Evolutionary conservation across 1,140 invertebrate genomes (phyloP), one percentile per base, ranked within the genome.

Genomic region (Latrodectus geometricus): DNA sequence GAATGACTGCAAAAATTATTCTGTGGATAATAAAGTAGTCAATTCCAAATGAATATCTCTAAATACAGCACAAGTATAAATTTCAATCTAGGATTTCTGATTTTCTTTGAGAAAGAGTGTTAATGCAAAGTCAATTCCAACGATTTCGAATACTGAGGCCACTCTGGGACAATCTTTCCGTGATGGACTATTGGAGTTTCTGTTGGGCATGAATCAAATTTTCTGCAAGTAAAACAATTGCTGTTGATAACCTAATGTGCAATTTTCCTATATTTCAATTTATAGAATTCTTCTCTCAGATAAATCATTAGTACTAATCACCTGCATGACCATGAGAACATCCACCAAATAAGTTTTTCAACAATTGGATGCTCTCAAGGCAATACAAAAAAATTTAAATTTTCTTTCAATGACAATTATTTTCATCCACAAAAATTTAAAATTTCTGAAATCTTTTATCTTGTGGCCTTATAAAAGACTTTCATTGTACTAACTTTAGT

Each of bases 211-310:
- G 56, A 48, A 8, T 49, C 50, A 17, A 66, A 86, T 17, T 20
- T 5, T 15, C 66, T 21, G 61, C 83, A 86, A 23, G 20, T 66
- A 17, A 68, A 12, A 17, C 74, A 86, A 12, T 4, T 12, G 5
- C n/a, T n/a, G n/a, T n/a, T 69, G 3, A 86, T 68, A 12, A 17
- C 11, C n/a, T n/a, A 9, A 56, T 35, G 9, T 20, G n/a, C n/a
- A n/a, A n/a, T n/a, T n/a, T n/a, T n/a, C n/a, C n/a, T n/a, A n/a
- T n/a, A n/a, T n/a, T 69, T 74, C 11, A 86, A 70, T 17, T 78
- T 69, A 73, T 61, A 78, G 20, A 23, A 86, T 21, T 61, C 48
- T 20, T 75, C 48, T 23, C 74, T 9, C 2, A 86, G 35, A 8
- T 77, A 7, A 17, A 54, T 8, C 68, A 69, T 69, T 9, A 72